These are phyloP conservation scores for Paracyclopina nana DNA, from an alignment of 1,140 invertebrate species.

Conservation along the genomic window DNA sequence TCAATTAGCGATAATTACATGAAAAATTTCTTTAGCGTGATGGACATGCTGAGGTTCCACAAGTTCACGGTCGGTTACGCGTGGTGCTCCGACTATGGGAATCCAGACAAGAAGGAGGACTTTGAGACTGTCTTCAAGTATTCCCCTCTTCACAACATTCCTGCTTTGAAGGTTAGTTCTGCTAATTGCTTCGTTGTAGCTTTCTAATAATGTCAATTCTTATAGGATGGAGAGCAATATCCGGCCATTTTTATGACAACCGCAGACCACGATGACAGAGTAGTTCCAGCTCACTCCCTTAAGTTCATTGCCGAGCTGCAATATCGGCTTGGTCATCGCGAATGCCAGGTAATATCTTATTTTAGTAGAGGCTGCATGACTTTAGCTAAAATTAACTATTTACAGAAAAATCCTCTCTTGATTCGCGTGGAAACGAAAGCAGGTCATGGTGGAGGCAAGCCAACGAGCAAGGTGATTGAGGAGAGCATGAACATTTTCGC, in stretches of 20 bases:
- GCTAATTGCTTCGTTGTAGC: slow-evolving; percentile 15
- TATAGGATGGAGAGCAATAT: slow-evolving; percentile 41
- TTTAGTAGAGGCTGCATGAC: neutral
- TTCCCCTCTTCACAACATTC: slow-evolving; percentile 87
- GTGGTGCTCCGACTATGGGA: slow-evolving; percentile 91
- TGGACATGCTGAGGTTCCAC: slow-evolving; percentile 93
- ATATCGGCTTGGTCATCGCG: slow-evolving; percentile 38
- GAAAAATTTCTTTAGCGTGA: slow-evolving; percentile 55
- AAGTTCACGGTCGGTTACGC: slow-evolving; percentile 95
- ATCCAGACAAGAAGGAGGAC: slow-evolving; percentile 62
- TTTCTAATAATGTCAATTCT: slow-evolving; percentile 16
- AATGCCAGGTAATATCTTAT: slow-evolving; percentile 30
- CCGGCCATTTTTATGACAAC: slow-evolving; percentile 75
- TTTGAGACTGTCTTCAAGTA: slow-evolving; percentile 75
- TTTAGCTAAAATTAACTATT: no score
- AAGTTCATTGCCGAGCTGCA: slow-evolving; percentile 87
- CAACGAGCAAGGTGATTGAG: slow-evolving; percentile 82
- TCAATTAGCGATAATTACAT: no score
- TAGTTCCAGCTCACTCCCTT: slow-evolving; percentile 82
- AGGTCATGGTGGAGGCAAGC: slow-evolving; percentile 88
- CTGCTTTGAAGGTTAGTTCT: slow-evolving; percentile 32
- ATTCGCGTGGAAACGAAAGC: slow-evolving; percentile 80
- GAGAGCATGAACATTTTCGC: slow-evolving; percentile 66
- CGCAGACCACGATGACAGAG: slow-evolving; percentile 93
- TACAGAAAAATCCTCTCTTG: slow-evolving; percentile 66